phyloP scores from a whole-genome alignment of 1,140 invertebrate species.

The Cotesia chilonis region DNA sequence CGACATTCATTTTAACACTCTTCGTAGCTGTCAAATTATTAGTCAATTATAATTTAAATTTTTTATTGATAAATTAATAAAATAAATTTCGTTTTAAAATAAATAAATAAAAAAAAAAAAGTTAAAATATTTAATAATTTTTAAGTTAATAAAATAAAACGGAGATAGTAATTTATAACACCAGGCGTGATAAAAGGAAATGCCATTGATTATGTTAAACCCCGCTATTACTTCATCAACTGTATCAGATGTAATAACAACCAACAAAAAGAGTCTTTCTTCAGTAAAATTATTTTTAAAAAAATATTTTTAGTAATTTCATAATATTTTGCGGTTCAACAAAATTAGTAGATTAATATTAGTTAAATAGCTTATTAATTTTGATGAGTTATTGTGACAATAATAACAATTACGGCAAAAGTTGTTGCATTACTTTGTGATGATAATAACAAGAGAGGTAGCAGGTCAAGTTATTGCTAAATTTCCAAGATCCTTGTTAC shows the following conservation, averaged over 20 bases:
- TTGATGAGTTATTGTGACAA: neutral
- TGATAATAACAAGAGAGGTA: neutral
- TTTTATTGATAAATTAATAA: too few relatives aligned
- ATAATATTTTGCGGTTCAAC: neutral
- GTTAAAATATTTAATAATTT: too few relatives aligned
- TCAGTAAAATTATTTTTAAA: slow-evolving; percentile 10
- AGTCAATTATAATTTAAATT: too few relatives aligned
- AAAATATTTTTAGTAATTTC: neutral
- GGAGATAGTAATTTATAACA: slow-evolving; percentile 5
- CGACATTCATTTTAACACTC: slow-evolving; percentile 40
- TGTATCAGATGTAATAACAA: slow-evolving; percentile 55
- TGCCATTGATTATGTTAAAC: slow-evolving; percentile 50
- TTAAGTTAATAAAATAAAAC: too few relatives aligned
- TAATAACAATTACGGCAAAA: neutral
- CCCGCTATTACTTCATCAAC: slow-evolving; percentile 57
- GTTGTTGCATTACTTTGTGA: slow-evolving; percentile 7
- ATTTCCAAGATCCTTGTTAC: neutral
- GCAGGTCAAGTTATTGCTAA: slow-evolving; percentile 15
- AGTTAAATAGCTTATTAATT: neutral
- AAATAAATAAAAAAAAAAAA: too few relatives aligned
- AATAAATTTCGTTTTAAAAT: too few relatives aligned
- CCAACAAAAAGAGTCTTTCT: slow-evolving; percentile 44
- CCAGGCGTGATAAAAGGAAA: slow-evolving; percentile 45
- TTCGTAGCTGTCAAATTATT: neutral
- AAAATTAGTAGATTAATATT: neutral